Percentiles rank a stretch among this genome's conserved stretches.
Evolutionary conservation across 2,888 invertebrate species (phyloP).

Genomic region (Lasioglossum villosulum): DNA sequence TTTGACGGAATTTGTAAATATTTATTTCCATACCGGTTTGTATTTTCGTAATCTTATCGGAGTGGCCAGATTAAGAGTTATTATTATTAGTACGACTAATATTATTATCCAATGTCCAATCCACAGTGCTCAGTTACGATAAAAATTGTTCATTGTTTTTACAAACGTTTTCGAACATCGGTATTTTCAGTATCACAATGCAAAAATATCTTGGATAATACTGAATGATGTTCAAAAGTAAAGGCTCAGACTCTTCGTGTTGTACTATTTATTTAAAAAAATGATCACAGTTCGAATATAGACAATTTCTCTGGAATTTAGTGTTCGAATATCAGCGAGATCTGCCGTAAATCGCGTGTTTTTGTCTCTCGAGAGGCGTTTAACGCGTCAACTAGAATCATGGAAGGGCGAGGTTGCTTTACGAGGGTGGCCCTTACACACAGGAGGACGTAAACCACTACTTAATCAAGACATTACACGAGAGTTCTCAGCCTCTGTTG

Average conservation of each 20-base stretch:
- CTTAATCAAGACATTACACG: constrained; percentile 80
- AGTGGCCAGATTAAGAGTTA: too few relatives aligned
- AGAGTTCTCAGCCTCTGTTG: constrained; percentile 68
- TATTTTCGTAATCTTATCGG: background rate
- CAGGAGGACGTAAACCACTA: constrained; percentile 77
- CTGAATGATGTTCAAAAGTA: too few relatives aligned
- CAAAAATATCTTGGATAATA: too few relatives aligned
- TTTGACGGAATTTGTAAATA: background rate
- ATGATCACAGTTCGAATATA: background rate
- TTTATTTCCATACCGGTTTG: background rate
- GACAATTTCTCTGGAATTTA: background rate
- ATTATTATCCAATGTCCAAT: too few relatives aligned
- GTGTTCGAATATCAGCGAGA: background rate
- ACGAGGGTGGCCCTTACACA: constrained; percentile 65
- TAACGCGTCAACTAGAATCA: constrained; percentile 64
- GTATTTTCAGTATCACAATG: too few relatives aligned
- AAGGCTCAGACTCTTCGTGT: too few relatives aligned
- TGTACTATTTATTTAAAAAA: background rate
- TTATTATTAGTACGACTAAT: too few relatives aligned
- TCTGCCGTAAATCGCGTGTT: constrained; percentile 54
- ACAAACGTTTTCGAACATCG: too few relatives aligned
- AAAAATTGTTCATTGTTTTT: too few relatives aligned
- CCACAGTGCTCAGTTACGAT: too few relatives aligned
- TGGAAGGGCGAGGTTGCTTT: constrained; percentile 56
- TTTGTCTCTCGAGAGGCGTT: constrained; percentile 42